Percentiles rank a stretch among this genome's conserved stretches.
Evolutionary conservation across 2,888 invertebrate genomes (phyloP).

Genomic region (Polyommatus icarus): DNA sequence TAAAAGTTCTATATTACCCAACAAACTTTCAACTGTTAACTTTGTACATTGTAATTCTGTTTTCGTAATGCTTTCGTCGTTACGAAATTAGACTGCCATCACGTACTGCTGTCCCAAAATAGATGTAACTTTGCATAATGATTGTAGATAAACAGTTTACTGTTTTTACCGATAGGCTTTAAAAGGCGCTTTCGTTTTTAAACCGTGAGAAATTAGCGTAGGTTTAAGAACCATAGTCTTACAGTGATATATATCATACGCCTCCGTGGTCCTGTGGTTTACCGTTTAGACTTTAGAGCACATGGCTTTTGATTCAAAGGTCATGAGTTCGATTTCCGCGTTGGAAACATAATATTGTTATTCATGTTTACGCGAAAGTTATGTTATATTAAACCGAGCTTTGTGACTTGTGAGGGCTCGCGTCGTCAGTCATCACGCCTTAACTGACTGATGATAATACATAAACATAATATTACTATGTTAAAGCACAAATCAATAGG

Average conservation of each 20-base stretch:
- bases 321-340: too few relatives aligned
- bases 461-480: too few relatives aligned
- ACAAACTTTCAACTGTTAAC: not conserved
- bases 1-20: not conserved
- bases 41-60: not conserved
- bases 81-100: not conserved
- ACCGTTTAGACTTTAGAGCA: too few relatives aligned
- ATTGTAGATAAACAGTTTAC: not conserved
- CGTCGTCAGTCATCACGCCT: too few relatives aligned
- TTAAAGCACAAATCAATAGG: too few relatives aligned
- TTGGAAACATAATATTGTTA: too few relatives aligned
- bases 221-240: not conserved
- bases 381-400: too few relatives aligned
- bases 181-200: not conserved
- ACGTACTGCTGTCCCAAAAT: not conserved
- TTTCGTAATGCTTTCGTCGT: not conserved
- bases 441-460: too few relatives aligned
- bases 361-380: too few relatives aligned
- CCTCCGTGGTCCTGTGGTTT: too few relatives aligned
- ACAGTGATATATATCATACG: not conserved
- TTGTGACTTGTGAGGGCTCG: too few relatives aligned
- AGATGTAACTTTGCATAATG: constrained; percentile 7
- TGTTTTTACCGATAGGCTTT: not conserved
- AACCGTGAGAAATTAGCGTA: not conserved
- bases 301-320: too few relatives aligned